phyloP scores from a whole-genome alignment of 2,113 vertebrate species.

The Rana temporaria region DNA sequence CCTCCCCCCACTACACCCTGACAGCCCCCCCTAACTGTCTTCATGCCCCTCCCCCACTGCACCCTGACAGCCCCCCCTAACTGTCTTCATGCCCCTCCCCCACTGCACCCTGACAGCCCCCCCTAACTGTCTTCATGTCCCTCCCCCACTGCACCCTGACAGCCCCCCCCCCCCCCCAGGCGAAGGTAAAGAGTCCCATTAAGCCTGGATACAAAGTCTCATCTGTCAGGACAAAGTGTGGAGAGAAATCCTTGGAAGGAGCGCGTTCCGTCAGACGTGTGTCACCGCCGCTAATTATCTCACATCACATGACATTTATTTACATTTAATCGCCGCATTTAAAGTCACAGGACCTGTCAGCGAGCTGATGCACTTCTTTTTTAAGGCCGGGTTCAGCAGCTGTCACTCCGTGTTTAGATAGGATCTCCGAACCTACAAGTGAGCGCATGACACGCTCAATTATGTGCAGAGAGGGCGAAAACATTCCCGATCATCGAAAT shows the following conservation, averaged over 20 bases:
- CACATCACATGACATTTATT: neutral
- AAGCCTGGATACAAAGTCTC: neutral
- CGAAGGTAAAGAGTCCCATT: neutral
- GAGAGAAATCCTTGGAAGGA: neutral
- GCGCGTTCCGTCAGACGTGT: neutral
- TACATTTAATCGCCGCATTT: neutral
- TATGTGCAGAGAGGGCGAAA: neutral
- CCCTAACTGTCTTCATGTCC: no score
- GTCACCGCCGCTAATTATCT: slow-evolving; percentile 24
- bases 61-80: no score
- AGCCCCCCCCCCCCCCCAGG: no score
- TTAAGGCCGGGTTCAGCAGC: neutral
- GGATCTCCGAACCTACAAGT: neutral
- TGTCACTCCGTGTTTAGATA: slow-evolving; percentile 13
- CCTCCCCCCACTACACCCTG: no score
- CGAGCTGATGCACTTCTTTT: neutral
- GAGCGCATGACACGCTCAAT: neutral
- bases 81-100: no score
- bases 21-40: no score
- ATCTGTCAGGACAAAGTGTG: neutral
- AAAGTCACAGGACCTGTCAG: neutral
- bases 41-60: no score
- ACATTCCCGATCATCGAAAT: neutral
- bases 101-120: no score
- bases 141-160: no score